phyloP scores from a whole-genome alignment of 2,113 vertebrate genomes.

The Promerops cafer region DNA sequence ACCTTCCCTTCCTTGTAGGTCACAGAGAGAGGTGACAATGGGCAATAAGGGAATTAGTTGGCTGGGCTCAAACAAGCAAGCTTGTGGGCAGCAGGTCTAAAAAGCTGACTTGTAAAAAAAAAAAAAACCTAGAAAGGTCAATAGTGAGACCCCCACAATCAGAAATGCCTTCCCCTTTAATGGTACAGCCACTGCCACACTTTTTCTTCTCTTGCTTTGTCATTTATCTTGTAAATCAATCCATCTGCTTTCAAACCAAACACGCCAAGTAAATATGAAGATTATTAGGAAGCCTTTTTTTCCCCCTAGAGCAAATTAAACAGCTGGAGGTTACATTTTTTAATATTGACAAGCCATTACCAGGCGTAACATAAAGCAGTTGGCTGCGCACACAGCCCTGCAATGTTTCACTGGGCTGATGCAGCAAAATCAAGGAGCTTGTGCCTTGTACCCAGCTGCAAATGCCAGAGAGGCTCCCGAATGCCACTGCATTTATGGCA shows the following conservation, averaged over 20 bases:
- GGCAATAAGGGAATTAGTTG: not conserved
- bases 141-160: not conserved
- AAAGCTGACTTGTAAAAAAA: not conserved
- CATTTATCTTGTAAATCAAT: not conserved
- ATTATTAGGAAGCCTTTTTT: not conserved
- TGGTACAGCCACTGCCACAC: accelerated
- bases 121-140: not conserved
- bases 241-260: not conserved
- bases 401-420: not conserved
- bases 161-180: not conserved
- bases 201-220: not conserved
- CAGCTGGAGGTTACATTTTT: not conserved
- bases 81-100: not conserved
- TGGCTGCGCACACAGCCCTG: not conserved
- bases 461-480: not conserved
- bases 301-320: not conserved
- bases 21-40: accelerated
- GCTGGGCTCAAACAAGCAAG: not conserved
- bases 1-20: not conserved
- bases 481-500: not conserved
- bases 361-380: not conserved
- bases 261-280: not conserved
- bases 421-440: not conserved
- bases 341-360: not conserved
- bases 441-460: not conserved